Conservation (phyloP, 2,797 vertebrate genomes). For the Acropternis orthonyx region DNA sequence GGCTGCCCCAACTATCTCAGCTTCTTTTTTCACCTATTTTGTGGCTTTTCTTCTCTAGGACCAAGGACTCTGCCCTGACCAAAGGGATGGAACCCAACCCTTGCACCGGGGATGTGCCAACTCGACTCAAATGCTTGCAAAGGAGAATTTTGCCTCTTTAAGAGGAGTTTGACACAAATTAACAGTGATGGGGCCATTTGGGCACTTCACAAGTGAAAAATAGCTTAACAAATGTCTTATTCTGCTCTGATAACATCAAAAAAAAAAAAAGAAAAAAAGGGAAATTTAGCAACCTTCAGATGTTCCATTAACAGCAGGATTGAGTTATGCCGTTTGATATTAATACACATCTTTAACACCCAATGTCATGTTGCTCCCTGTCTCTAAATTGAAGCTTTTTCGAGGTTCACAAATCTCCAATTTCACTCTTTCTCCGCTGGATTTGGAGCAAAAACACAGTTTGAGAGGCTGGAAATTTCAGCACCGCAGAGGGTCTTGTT, state of each 20-base stretch:
- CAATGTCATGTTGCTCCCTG: background rate
- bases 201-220: background rate
- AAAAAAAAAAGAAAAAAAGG: background rate
- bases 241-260: background rate
- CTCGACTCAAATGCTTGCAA: accelerated
- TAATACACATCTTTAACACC: conserved; percentile 20
- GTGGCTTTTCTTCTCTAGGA: background rate
- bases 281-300: conserved; percentile 14
- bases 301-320: background rate
- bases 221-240: background rate
- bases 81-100: accelerated
- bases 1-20: background rate
- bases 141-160: background rate
- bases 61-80: background rate
- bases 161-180: background rate
- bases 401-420: background rate
- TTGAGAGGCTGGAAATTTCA: background rate
- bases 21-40: background rate
- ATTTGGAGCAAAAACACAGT: background rate
- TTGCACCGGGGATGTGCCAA: background rate
- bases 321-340: background rate
- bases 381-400: background rate
- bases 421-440: background rate
- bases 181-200: background rate
- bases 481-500: background rate